Conservation (phyloP, 2,888 invertebrate species). For the Apotomis betuletana region DNA sequence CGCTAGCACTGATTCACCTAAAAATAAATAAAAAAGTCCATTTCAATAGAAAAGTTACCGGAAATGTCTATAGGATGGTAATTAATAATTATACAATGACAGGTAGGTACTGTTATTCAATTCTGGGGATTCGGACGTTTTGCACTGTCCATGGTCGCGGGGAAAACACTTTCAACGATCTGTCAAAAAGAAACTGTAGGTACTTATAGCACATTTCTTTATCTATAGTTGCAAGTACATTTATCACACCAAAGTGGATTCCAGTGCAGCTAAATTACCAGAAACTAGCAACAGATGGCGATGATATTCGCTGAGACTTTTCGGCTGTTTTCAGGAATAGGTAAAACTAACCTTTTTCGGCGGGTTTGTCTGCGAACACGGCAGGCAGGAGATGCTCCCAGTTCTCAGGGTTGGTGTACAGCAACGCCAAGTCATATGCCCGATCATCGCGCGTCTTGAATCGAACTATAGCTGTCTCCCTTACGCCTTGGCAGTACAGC, state of each 20-base stretch:
- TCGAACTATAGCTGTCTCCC: constrained; percentile 73
- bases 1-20: constrained; percentile 84
- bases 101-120: too few relatives aligned
- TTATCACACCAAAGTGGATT: not conserved
- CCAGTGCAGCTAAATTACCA: not conserved
- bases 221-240: too few relatives aligned
- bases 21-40: not conserved
- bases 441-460: constrained; percentile 75
- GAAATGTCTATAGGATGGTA: too few relatives aligned
- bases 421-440: constrained; percentile 77
- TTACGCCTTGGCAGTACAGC: constrained; percentile 69
- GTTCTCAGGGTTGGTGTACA: constrained; percentile 68
- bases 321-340: not conserved
- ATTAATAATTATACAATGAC: too few relatives aligned
- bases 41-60: too few relatives aligned
- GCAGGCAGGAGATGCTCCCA: constrained; percentile 64
- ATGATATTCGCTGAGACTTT: not conserved
- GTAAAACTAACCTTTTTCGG: constrained; percentile 67
- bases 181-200: too few relatives aligned
- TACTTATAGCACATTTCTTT: too few relatives aligned
- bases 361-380: constrained; percentile 60
- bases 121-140: too few relatives aligned
- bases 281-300: not conserved
- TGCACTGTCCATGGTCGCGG: too few relatives aligned
- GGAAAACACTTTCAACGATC: too few relatives aligned